phyloP scores from a whole-genome alignment of 2,888 invertebrate species.

The Drosophila leonis region DNA sequence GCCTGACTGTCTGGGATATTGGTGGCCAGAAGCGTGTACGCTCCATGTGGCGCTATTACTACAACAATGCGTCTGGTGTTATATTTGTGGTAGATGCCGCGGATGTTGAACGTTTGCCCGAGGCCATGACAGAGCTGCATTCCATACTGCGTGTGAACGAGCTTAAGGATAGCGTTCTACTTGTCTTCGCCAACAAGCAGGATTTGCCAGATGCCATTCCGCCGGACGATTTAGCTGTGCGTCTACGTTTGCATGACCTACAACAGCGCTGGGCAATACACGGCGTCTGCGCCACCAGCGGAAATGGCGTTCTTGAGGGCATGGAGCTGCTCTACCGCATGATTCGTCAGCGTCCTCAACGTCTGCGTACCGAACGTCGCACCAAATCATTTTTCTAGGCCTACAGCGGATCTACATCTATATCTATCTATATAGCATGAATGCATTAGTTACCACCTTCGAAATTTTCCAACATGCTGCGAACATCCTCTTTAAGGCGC shows the following conservation, averaged over 20 bases:
- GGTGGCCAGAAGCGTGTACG: constrained; percentile 80
- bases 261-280: constrained; percentile 40
- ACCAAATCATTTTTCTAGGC: not conserved
- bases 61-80: constrained; percentile 68
- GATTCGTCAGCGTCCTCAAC: constrained; percentile 31
- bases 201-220: constrained; percentile 72
- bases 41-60: constrained; percentile 80
- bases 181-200: constrained; percentile 81
- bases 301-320: constrained; percentile 31
- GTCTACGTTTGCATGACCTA: constrained; percentile 32
- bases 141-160: constrained; percentile 65
- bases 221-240: constrained; percentile 31
- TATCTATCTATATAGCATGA: constrained; percentile 49
- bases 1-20: constrained; percentile 82
- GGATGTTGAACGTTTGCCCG: constrained; percentile 64
- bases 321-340: constrained; percentile 43
- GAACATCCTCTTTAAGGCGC: constrained; percentile 97
- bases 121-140: constrained; percentile 71
- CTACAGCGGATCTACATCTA: not conserved
- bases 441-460: constrained; percentile 88
- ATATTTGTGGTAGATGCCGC: constrained; percentile 81
- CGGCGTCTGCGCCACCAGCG: constrained; percentile 33
- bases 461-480: constrained; percentile 98
- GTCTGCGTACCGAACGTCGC: not conserved
- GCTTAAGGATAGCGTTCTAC: constrained; percentile 62